Percentiles rank a stretch among this genome's conserved stretches.
Evolutionary conservation across 2,888 invertebrate species (phyloP).

Genomic region (Mesodorylaimus sp.): DNA sequence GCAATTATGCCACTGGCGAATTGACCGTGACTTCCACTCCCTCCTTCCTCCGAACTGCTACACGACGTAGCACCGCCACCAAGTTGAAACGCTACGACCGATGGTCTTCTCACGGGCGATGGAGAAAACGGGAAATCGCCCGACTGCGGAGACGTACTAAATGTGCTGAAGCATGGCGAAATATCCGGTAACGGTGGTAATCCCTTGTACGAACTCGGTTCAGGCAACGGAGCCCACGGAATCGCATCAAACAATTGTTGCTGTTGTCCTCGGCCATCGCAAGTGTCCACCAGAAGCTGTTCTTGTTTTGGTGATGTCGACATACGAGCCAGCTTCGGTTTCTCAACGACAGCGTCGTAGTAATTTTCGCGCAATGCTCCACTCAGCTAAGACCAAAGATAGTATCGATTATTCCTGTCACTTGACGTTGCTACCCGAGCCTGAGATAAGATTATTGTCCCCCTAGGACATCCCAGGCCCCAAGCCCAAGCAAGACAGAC

Average conservation of each 20-base stretch:
- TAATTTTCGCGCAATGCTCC: too few species aligned
- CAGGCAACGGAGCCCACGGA: not conserved
- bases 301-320: not conserved
- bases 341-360: too few species aligned
- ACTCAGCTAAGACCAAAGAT: too few species aligned
- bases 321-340: not conserved
- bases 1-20: not conserved
- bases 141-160: slow-evolving; percentile 9
- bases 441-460: too few species aligned
- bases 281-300: not conserved
- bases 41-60: not conserved
- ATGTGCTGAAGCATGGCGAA: slow-evolving; percentile 7
- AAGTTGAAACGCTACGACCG: not conserved
- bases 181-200: slow-evolving; percentile 1
- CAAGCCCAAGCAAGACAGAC: not conserved
- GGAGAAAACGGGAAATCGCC: not conserved
- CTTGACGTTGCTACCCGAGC: too few species aligned
- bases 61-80: slow-evolving; percentile 1
- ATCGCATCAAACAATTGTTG: not conserved
- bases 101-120: not conserved
- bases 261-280: too few species aligned
- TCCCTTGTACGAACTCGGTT: not conserved
- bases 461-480: not conserved
- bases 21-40: not conserved
- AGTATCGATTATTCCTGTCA: too few species aligned